phyloP scores from a whole-genome alignment of 2,113 vertebrate species.

The Eleginops maclovinus region DNA sequence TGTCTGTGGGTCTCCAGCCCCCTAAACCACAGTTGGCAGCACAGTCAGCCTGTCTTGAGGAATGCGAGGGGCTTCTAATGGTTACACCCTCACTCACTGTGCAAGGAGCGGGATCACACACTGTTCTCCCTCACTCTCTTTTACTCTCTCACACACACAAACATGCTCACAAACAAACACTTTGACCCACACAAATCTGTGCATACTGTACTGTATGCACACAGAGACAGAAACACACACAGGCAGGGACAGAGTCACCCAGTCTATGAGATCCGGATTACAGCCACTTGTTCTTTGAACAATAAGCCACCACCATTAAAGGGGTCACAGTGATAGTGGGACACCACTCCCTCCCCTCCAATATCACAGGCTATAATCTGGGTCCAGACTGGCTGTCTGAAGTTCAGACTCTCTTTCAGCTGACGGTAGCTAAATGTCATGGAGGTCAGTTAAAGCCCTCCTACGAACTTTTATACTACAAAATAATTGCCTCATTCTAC shows the following conservation, averaged over 20 bases:
- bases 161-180: constrained; percentile 71
- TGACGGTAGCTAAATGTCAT: constrained; percentile 57
- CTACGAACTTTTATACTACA: constrained; percentile 14
- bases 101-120: constrained; percentile 65
- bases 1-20: constrained; percentile 87
- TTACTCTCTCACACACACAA: constrained; percentile 40
- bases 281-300: constrained; percentile 66
- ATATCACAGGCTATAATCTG: constrained; percentile 69
- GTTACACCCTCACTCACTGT: constrained; percentile 76
- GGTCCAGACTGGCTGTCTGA: constrained; percentile 63
- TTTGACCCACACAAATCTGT: constrained; percentile 43
- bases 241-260: constrained; percentile 46
- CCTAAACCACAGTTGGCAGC: constrained; percentile 86
- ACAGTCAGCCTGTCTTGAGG: constrained; percentile 80
- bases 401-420: constrained; percentile 58
- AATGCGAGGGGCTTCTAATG: constrained; percentile 82
- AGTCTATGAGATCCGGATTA: constrained; percentile 65
- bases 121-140: constrained; percentile 61
- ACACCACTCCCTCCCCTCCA: constrained; percentile 52
- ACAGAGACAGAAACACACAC: constrained; percentile 22
- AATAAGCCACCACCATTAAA: constrained; percentile 65
- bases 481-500: constrained; percentile 23
- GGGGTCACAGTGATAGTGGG: constrained; percentile 68
- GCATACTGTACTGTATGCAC: constrained; percentile 15
- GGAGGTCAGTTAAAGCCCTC: constrained; percentile 43